These are phyloP conservation scores for Limnothrissa miodon DNA, from an alignment of 2,113 vertebrate genomes.

Conservation along the genomic window DNA sequence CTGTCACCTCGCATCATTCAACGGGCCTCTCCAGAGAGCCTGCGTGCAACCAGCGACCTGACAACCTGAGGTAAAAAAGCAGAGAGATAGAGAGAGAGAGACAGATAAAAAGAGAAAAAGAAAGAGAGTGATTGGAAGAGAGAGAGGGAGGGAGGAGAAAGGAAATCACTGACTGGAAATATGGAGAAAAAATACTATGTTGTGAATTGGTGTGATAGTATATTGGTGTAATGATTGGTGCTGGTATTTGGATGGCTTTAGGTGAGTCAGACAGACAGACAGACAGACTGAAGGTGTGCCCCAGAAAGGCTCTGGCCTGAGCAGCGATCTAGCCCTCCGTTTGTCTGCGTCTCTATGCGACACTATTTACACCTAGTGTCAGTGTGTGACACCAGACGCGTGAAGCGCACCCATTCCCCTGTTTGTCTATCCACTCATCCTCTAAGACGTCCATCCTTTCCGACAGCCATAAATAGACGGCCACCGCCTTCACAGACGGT, in stretches of 20 bases:
- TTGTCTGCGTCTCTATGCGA: background rate
- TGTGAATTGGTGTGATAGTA: too few species aligned
- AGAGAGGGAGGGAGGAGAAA: background rate
- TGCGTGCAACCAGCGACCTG: constrained; percentile 46
- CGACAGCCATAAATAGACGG: background rate
- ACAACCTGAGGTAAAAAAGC: constrained; percentile 34
- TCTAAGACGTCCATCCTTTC: background rate
- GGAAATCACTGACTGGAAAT: background rate
- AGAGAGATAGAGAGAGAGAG: background rate
- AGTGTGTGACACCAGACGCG: background rate
- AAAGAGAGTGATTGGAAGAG: background rate
- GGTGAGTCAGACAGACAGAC: background rate
- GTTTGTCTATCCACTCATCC: background rate
- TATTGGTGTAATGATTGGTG: background rate
- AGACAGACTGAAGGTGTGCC: background rate
- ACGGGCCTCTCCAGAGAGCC: constrained; percentile 28
- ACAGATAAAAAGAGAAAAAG: background rate
- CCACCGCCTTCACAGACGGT: background rate
- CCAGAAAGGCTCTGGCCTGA: background rate
- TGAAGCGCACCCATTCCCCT: background rate
- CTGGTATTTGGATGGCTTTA: background rate
- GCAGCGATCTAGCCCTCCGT: background rate
- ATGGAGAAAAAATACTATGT: background rate
- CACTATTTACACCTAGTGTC: background rate
- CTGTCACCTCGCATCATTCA: constrained; percentile 64